These are phyloP conservation scores for Esperia sulphurella DNA, from an alignment of 2,888 invertebrate genomes.

Conservation along the genomic window DNA sequence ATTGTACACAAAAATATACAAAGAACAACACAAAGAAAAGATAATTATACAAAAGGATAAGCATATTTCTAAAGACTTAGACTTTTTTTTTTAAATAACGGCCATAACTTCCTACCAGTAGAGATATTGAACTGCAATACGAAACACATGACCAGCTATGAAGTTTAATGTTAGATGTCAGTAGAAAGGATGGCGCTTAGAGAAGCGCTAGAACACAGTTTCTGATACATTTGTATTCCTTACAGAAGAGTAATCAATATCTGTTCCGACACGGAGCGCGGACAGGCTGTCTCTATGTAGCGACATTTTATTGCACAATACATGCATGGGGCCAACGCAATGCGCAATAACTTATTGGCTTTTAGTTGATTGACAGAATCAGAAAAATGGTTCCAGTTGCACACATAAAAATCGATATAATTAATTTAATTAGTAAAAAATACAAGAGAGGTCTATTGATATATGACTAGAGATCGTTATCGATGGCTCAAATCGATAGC, in stretches of 20 bases:
- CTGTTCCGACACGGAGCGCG: slow-evolving; percentile 53
- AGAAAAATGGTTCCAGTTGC: no score
- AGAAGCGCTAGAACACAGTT: slow-evolving; percentile 51
- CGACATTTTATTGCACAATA: slow-evolving; percentile 39
- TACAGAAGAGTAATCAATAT: slow-evolving; percentile 75
- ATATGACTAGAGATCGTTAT: no score
- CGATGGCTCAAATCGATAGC: no score
- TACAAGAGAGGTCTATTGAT: no score
- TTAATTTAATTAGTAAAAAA: no score
- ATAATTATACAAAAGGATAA: no score
- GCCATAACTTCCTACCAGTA: neutral
- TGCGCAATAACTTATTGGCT: neutral
- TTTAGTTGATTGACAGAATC: no score
- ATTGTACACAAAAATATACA: no score
- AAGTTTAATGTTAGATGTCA: slow-evolving; percentile 68
- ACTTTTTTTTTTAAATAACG: no score
- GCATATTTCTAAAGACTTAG: no score
- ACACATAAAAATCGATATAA: no score
- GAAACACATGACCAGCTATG: slow-evolving; percentile 42
- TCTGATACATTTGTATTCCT: slow-evolving; percentile 76
- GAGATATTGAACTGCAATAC: slow-evolving; percentile 19
- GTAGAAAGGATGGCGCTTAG: slow-evolving; percentile 56
- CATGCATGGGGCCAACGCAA: neutral
- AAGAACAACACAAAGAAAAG: no score
- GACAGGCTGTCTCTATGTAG: slow-evolving; percentile 49